A percentile compares a stretch with the other conserved stretches of the same genome.
Evolutionary conservation across 2,113 vertebrate species (phyloP).

Genomic region (Litocranius walleri): DNA sequence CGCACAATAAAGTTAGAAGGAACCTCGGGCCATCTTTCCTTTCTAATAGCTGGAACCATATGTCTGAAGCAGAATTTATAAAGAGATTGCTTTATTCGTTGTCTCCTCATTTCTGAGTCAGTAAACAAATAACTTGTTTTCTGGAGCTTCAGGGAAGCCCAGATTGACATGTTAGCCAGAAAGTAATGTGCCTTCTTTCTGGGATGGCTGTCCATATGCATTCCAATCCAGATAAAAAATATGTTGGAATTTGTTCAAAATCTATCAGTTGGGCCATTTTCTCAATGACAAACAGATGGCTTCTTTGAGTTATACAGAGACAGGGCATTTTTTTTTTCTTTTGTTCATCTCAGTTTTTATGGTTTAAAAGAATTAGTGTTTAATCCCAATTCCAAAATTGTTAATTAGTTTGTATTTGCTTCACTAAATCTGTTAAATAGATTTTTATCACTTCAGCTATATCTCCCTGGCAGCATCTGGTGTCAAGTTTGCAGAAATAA

Average conservation of each 20-base stretch:
- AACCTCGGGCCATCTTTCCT: not conserved
- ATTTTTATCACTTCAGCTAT: conserved; percentile 64
- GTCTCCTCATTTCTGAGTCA: conserved; percentile 31
- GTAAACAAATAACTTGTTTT: conserved; percentile 2
- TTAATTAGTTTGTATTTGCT: conserved; percentile 77
- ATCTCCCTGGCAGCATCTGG: conserved; percentile 63
- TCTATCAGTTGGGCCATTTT: conserved; percentile 59
- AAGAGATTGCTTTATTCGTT: not conserved
- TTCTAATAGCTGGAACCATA: not conserved
- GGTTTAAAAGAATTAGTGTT: conserved; percentile 67
- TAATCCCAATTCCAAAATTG: conserved; percentile 72
- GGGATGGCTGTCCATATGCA: not conserved
- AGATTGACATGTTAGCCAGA: conserved; percentile 33
- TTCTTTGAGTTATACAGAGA: conserved; percentile 61
- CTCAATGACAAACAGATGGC: conserved; percentile 71
- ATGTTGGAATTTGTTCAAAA: conserved; percentile 60
- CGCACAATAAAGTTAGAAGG: not conserved
- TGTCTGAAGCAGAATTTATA: not conserved
- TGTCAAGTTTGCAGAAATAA: conserved; percentile 69
- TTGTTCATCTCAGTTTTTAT: conserved; percentile 68
- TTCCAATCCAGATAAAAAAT: conserved; percentile 66
- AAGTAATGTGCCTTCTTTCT: conserved; percentile 9
- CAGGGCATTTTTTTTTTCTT: conserved; percentile 26
- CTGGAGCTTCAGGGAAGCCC: conserved; percentile 27
- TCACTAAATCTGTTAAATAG: conserved; percentile 73